Percentiles rank a stretch among this genome's conserved stretches.
These are phyloP conservation scores for Manduca sexta DNA, from an alignment of 1,140 invertebrate species.

Conservation along the genomic window DNA sequence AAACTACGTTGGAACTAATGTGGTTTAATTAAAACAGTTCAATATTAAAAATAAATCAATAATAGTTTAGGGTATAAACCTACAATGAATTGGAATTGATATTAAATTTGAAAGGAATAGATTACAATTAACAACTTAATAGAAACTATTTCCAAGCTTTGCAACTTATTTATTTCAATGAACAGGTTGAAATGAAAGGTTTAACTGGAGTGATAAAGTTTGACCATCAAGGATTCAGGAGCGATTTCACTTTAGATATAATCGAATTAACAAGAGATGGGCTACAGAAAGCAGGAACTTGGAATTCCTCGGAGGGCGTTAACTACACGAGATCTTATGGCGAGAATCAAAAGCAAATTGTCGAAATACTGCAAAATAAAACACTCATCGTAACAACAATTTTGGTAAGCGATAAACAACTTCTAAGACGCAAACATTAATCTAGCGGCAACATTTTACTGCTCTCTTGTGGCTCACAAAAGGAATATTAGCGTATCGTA, in stretches of 20 bases:
- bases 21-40: too few species aligned
- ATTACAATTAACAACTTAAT: too few species aligned
- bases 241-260: slow-evolving; percentile 92
- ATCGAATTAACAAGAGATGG: slow-evolving; percentile 89
- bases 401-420: slow-evolving; percentile 79
- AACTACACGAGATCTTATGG: slow-evolving; percentile 92
- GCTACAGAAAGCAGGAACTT: slow-evolving; percentile 88
- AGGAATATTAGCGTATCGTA: slow-evolving; percentile 32
- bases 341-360: slow-evolving; percentile 87
- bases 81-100: too few species aligned
- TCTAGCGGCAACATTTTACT: slow-evolving; percentile 21
- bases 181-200: slow-evolving; percentile 91
- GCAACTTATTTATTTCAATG: slow-evolving; percentile 20
- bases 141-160: too few species aligned
- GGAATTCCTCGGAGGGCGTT: slow-evolving; percentile 90
- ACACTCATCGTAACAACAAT: slow-evolving; percentile 94
- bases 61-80: too few species aligned
- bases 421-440: slow-evolving; percentile 3
- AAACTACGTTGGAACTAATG: too few species aligned
- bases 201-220: slow-evolving; percentile 95
- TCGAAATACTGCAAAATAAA: slow-evolving; percentile 92
- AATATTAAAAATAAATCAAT: too few species aligned
- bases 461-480: slow-evolving; percentile 30
- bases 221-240: slow-evolving; percentile 93
- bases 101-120: too few species aligned